Evolutionary conservation across 2,797 vertebrate genomes (phyloP).

Genomic region (Danio kyathit): DNA sequence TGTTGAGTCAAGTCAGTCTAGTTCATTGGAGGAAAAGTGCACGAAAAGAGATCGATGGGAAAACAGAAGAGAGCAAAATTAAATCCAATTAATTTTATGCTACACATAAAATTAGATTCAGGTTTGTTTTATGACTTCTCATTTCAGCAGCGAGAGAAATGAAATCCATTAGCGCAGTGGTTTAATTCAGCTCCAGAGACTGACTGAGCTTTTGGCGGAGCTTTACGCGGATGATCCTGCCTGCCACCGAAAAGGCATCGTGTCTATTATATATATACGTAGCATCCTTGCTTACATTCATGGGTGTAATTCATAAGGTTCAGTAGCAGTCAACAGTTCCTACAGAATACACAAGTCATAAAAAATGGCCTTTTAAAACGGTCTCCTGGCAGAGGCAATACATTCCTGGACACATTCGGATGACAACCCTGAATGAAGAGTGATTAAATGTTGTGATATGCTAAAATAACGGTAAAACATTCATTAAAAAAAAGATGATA

Average conservation of each 20-base stretch:
- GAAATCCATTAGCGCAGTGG: conserved; percentile 38
- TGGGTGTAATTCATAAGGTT: conserved; percentile 42
- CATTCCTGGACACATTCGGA: conserved; percentile 49
- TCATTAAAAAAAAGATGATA: conserved; percentile 35
- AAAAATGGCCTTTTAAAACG: conserved; percentile 34
- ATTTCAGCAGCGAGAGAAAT: conserved; percentile 33
- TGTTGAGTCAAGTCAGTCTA: not conserved
- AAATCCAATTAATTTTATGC: conserved; percentile 21
- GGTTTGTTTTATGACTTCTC: conserved; percentile 28
- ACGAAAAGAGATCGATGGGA: not conserved
- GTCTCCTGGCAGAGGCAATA: conserved; percentile 41
- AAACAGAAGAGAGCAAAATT: conserved; percentile 15
- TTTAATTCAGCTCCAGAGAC: conserved; percentile 25
- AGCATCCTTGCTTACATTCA: conserved; percentile 54
- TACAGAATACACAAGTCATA: conserved; percentile 13
- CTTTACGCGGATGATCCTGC: conserved; percentile 19
- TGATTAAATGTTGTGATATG: conserved; percentile 22
- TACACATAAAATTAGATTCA: conserved; percentile 26
- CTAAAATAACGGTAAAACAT: conserved; percentile 34
- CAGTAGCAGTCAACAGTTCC: conserved; percentile 44
- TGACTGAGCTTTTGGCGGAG: conserved; percentile 1
- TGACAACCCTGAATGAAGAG: conserved; percentile 18
- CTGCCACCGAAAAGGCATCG: conserved; percentile 40
- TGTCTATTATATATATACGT: conserved; percentile 1
- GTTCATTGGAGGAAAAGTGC: conserved; percentile 21